phyloP scores from a whole-genome alignment of 2,797 vertebrate genomes.

The Echeneis naucrates region DNA sequence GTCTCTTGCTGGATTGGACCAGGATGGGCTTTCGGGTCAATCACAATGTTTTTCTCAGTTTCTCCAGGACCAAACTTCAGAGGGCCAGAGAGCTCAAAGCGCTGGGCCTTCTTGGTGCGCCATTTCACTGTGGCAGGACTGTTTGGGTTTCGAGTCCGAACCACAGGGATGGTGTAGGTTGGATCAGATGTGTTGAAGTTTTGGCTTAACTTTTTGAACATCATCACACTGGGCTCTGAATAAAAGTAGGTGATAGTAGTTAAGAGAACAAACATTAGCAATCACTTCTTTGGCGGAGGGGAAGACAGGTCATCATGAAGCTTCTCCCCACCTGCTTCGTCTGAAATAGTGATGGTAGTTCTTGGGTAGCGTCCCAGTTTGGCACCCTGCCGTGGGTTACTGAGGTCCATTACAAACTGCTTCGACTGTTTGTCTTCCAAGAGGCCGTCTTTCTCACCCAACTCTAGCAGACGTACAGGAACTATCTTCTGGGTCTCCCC shows the following conservation, averaged over 20 bases:
- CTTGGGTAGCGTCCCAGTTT: conserved; percentile 91
- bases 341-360: conserved; percentile 90
- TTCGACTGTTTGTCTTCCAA: conserved; percentile 88
- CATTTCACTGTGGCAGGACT: conserved; percentile 76
- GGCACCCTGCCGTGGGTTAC: conserved; percentile 90
- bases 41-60: conserved; percentile 80
- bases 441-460: conserved; percentile 89
- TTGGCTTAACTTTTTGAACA: conserved; percentile 83
- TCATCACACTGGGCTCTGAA: conserved; percentile 81
- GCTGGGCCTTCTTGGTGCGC: conserved; percentile 81
- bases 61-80: conserved; percentile 84
- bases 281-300: conserved; percentile 58
- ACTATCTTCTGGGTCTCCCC: conserved; percentile 92
- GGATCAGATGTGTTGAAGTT: conserved; percentile 73
- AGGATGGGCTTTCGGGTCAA: conserved; percentile 64
- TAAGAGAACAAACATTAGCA: conserved; percentile 2
- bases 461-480: conserved; percentile 90
- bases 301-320: background rate
- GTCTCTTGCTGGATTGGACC: conserved; percentile 70
- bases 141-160: conserved; percentile 78
- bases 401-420: conserved; percentile 93
- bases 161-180: conserved; percentile 82
- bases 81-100: conserved; percentile 71
- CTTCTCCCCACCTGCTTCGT: conserved; percentile 83
- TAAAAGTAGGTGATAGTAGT: conserved; percentile 5